Percentiles rank a stretch among this genome's conserved stretches.
These are phyloP conservation scores for Lepus americanus DNA, from an alignment of 2,113 vertebrate species.

Conservation along the genomic window DNA sequence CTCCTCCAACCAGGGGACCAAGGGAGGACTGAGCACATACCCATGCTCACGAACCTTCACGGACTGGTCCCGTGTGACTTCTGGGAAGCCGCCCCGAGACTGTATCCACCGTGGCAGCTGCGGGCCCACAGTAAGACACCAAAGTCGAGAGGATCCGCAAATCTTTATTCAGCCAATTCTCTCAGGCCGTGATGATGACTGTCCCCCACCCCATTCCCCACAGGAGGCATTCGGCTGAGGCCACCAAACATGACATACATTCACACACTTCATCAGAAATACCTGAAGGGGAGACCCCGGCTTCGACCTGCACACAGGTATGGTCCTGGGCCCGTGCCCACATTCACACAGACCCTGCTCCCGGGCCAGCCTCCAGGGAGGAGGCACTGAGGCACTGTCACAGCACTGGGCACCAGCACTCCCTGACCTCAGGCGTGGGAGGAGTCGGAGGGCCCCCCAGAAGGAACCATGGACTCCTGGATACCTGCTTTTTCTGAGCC, in stretches of 20 bases:
- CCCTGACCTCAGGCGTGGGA: constrained; percentile 8
- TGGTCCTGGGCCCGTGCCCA: constrained; percentile 10
- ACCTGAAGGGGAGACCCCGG: constrained; percentile 52
- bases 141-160: constrained; percentile 33
- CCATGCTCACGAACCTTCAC: background rate
- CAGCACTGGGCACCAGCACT: background rate
- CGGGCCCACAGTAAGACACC: constrained; percentile 31
- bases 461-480: background rate
- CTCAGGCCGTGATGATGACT: constrained; percentile 68
- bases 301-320: constrained; percentile 67
- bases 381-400: constrained; percentile 41
- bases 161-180: constrained; percentile 80
- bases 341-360: constrained; percentile 27
- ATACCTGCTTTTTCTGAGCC: constrained; percentile 18
- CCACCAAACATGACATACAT: constrained; percentile 73
- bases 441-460: constrained; percentile 36
- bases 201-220: constrained; percentile 64
- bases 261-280: constrained; percentile 66
- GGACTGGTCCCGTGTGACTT: background rate
- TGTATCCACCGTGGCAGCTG: background rate
- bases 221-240: constrained; percentile 77
- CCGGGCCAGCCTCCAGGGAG: background rate
- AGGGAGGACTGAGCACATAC: background rate
- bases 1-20: background rate
- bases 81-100: background rate